Evolutionary conservation across 1,140 invertebrate genomes (phyloP).

Genomic region (Lordiphosa collinella): DNA sequence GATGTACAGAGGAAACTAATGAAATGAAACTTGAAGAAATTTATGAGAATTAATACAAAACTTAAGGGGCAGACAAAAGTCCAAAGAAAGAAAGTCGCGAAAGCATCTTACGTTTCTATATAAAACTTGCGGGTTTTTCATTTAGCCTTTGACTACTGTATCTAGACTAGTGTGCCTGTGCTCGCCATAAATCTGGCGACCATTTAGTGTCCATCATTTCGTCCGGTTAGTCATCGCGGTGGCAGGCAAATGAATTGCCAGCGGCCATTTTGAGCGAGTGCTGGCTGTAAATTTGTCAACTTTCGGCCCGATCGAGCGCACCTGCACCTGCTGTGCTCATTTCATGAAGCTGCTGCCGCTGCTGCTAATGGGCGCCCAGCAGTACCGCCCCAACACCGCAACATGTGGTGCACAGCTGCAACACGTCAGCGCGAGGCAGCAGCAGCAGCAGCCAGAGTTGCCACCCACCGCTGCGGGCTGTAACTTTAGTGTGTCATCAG

Average conservation of each 20-base stretch:
- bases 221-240: conserved; percentile 55
- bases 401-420: conserved; percentile 76
- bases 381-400: conserved; percentile 55
- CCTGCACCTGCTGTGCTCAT: conserved; percentile 74
- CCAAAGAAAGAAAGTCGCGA: too few relatives aligned
- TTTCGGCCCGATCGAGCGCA: conserved; percentile 48
- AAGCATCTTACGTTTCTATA: too few relatives aligned
- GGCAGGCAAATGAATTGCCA: conserved; percentile 66
- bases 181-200: conserved; percentile 67
- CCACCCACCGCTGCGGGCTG: conserved; percentile 65
- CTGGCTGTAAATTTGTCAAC: conserved; percentile 72
- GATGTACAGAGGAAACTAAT: background rate
- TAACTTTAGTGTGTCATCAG: conserved; percentile 62
- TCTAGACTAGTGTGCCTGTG: conserved; percentile 20
- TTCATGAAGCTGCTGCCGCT: conserved; percentile 55
- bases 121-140: background rate
- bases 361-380: conserved; percentile 63
- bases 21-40: background rate
- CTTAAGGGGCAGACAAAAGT: too few relatives aligned
- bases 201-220: conserved; percentile 72
- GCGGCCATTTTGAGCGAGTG: conserved; percentile 59
- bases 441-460: conserved; percentile 38
- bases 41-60: too few relatives aligned
- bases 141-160: conserved; percentile 14
- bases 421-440: conserved; percentile 48